Percentiles rank a stretch among this genome's conserved stretches.
Evolutionary conservation across 2,113 vertebrate species (phyloP).

Genomic region (Channa maculata): DNA sequence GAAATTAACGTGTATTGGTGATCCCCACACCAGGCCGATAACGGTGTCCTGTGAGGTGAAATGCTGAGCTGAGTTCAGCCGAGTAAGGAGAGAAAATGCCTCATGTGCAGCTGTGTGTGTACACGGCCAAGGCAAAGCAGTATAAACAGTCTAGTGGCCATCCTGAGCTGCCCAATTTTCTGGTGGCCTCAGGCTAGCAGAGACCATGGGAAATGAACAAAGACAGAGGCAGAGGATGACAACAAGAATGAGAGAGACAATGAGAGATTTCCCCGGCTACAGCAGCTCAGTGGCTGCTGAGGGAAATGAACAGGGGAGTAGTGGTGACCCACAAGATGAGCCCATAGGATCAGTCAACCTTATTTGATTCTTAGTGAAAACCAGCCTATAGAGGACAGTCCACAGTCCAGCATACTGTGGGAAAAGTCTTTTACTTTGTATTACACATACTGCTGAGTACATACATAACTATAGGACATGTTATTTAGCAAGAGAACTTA

Average conservation of each 20-base stretch:
- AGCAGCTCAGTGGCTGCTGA: slow-evolving; percentile 42
- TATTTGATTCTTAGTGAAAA: slow-evolving; percentile 50
- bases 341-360: slow-evolving; percentile 21
- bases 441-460: neutral
- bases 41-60: too few species aligned
- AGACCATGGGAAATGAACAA: slow-evolving; percentile 66
- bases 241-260: slow-evolving; percentile 50
- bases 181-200: slow-evolving; percentile 31
- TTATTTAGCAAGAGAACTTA: too few species aligned
- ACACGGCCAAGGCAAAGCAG: slow-evolving; percentile 38
- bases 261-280: slow-evolving; percentile 43
- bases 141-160: slow-evolving; percentile 62
- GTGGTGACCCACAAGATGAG: slow-evolving; percentile 37
- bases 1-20: neutral
- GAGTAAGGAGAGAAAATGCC: slow-evolving; percentile 29
- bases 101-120: slow-evolving; percentile 40
- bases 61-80: too few species aligned
- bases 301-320: slow-evolving; percentile 58
- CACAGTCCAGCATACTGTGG: slow-evolving; percentile 9
- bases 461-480: too few species aligned
- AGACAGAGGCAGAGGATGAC: slow-evolving; percentile 48
- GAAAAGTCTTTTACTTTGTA: slow-evolving; percentile 5
- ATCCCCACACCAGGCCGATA: too few species aligned
- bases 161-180: slow-evolving; percentile 44
- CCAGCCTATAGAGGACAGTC: neutral